Percentiles rank a stretch among this genome's conserved stretches.
Conservation (phyloP, 2,113 vertebrate species). For the Maccullochella peelii region DNA sequence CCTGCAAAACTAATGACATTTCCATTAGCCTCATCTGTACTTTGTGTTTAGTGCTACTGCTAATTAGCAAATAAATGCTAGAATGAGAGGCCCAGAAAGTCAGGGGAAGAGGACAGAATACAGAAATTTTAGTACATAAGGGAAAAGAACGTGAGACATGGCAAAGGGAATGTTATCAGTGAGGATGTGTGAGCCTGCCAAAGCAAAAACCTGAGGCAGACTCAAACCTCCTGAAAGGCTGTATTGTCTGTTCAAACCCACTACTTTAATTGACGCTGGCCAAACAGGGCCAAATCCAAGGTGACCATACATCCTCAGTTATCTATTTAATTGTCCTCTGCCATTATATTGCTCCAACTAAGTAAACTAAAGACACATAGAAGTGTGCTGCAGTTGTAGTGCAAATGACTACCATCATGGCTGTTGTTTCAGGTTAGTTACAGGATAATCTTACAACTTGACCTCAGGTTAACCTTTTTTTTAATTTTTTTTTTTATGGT, state of each 20-base stretch:
- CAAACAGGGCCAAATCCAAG: neutral
- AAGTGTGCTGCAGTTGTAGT: neutral
- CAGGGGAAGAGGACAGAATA: neutral
- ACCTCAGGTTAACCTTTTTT: neutral
- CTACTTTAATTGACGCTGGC: neutral
- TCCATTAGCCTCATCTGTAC: neutral
- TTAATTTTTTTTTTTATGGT: too few species aligned
- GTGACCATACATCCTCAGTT: neutral
- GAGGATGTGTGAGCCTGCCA: constrained; percentile 1
- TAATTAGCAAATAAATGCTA: neutral
- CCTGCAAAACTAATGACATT: neutral
- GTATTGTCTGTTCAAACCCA: constrained; percentile 26
- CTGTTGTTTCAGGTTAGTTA: neutral
- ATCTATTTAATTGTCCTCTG: neutral
- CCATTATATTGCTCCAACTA: neutral
- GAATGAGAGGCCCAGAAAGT: neutral
- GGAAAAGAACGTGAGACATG: constrained; percentile 9
- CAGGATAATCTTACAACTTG: too few species aligned
- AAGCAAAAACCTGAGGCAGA: constrained; percentile 39
- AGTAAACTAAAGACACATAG: neutral
- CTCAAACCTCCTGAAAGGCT: constrained; percentile 43
- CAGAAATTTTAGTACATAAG: neutral
- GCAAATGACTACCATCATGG: neutral
- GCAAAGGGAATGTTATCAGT: neutral
- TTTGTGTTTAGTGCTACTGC: neutral